phyloP scores from a whole-genome alignment of 2,797 vertebrate species.

The Streptopelia turtur region DNA sequence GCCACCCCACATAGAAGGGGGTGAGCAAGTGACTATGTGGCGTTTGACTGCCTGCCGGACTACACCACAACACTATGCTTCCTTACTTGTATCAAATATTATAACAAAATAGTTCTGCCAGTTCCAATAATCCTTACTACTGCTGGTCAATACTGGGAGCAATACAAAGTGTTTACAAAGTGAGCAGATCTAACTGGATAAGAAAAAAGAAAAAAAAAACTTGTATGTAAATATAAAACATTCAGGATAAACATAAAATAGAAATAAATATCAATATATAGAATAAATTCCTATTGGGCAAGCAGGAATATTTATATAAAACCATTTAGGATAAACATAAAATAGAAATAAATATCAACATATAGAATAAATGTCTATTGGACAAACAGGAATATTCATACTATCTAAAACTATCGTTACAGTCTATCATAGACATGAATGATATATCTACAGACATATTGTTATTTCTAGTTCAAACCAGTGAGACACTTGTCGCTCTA shows the following conservation, averaged over 20 bases:
- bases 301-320: neutral
- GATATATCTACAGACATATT: neutral
- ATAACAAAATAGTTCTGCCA: neutral
- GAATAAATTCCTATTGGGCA: neutral
- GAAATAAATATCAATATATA: neutral
- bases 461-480: neutral
- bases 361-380: neutral
- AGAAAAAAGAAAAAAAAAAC: neutral
- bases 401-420: fast-evolving
- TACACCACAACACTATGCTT: neutral
- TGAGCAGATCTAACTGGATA: neutral
- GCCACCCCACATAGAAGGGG: too few relatives aligned
- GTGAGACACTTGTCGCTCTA: fast-evolving
- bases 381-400: neutral
- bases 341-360: neutral
- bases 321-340: neutral
- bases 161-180: neutral
- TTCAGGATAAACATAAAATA: neutral
- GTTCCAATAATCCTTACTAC: neutral
- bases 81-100: neutral
- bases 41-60: too few relatives aligned
- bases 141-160: neutral
- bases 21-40: too few relatives aligned
- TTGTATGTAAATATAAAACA: neutral
- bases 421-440: neutral